Percentiles rank a stretch among this genome's conserved stretches.
Evolutionary conservation across 2,797 vertebrate species (phyloP).

Genomic region (Microcaecilia unicolor): DNA sequence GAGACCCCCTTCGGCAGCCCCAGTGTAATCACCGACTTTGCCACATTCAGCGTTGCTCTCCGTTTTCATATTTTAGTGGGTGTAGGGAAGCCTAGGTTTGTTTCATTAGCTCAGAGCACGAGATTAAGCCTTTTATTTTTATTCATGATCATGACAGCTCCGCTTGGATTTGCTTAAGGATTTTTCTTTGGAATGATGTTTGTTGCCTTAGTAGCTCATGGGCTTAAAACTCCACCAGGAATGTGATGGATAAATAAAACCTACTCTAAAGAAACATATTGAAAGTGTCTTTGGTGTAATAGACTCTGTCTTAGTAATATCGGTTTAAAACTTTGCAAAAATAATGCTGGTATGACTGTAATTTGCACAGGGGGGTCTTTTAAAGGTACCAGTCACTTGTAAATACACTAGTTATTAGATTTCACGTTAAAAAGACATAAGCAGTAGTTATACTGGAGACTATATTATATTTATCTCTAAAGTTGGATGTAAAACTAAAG

Average conservation of each 20-base stretch:
- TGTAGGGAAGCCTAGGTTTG: background rate
- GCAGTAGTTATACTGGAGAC: too few relatives aligned
- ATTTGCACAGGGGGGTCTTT: too few relatives aligned
- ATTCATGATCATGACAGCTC: slow-evolving; percentile 17
- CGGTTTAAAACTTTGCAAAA: too few relatives aligned
- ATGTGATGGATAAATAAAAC: slow-evolving; percentile 20
- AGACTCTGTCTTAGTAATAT: too few relatives aligned
- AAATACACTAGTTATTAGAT: too few relatives aligned
- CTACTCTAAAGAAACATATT: background rate
- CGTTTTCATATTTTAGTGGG: background rate
- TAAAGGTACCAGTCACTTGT: too few relatives aligned
- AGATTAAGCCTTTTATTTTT: slow-evolving; percentile 24
- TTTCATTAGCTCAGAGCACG: slow-evolving; percentile 13
- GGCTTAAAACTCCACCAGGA: slow-evolving; percentile 17
- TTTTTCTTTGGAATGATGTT: slow-evolving; percentile 4
- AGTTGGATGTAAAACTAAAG: too few relatives aligned
- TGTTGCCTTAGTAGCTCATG: slow-evolving; percentile 24
- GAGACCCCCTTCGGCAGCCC: too few relatives aligned
- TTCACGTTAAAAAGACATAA: too few relatives aligned
- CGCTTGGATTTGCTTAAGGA: slow-evolving; percentile 21
- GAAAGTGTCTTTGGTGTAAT: background rate
- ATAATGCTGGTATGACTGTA: too few relatives aligned
- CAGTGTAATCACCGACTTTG: too few relatives aligned
- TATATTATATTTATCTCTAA: too few relatives aligned
- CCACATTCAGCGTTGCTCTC: background rate